Evolutionary conservation across 1,140 invertebrate species (phyloP).

Genomic region (Matsumurasca onukii): DNA sequence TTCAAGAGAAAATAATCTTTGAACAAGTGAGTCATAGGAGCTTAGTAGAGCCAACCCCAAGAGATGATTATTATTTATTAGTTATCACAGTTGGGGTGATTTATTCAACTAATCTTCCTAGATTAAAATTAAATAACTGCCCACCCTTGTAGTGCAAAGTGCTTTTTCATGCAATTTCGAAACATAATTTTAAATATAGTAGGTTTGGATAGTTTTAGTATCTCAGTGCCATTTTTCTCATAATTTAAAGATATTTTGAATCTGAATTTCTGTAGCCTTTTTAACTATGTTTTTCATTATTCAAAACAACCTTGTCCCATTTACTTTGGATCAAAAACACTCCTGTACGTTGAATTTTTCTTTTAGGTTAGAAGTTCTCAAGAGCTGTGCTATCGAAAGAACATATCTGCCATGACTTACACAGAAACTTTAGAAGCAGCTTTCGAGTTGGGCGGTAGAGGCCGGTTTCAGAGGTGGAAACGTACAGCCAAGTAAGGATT

Average conservation of each 20-base stretch:
- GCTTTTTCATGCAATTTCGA: too few species aligned
- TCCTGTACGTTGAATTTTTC: background rate
- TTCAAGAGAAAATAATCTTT: too few species aligned
- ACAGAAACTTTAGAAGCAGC: slow-evolving; percentile 76
- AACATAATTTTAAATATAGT: too few species aligned
- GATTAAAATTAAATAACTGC: too few species aligned
- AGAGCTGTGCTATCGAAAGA: slow-evolving; percentile 63
- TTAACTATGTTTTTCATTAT: background rate
- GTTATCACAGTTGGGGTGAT: too few species aligned
- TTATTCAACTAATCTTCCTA: too few species aligned
- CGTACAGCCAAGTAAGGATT: slow-evolving; percentile 27
- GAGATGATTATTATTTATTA: too few species aligned
- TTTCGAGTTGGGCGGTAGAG: slow-evolving; percentile 55
- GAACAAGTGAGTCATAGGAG: too few species aligned
- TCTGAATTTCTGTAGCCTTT: background rate
- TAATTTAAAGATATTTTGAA: background rate
- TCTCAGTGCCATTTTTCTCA: background rate
- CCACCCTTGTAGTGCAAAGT: too few species aligned
- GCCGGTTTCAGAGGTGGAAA: slow-evolving; percentile 32
- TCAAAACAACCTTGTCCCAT: background rate
- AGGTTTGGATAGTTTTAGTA: too few species aligned
- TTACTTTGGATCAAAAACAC: background rate
- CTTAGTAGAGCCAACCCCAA: too few species aligned
- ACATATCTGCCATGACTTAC: slow-evolving; percentile 69
- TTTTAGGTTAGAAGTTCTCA: slow-evolving; percentile 69